Base-by-base conservation (phyloP, 2,888 invertebrate species). In the Adineta ricciae region DNA sequence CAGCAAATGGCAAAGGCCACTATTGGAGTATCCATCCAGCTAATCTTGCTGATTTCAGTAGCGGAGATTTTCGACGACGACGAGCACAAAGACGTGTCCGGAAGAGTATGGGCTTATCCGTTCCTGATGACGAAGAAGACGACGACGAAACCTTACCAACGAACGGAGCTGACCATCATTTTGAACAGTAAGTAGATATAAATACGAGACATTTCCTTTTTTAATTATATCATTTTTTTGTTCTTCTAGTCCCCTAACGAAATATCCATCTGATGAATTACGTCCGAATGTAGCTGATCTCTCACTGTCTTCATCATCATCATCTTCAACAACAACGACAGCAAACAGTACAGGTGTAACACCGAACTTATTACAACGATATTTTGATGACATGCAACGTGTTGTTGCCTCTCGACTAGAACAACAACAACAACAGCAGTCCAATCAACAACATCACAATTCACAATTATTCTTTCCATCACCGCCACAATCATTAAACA, bases 21-120 rank as follows among this genome's bases (percentile, higher is more conserved):
- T 98, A 96, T 89, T 99, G 98, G 99, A 96, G 97, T 9, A 96
- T 99, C 84, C 98, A 99, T 90, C 97, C 97, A 0, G 98, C 98
- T 0, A 98, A 98, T 90, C 92, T 96, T 32, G 96, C 97, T 56
- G 99, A 99, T 90, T 99, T 99, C 90, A 93, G 95, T 73, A 95
- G 96, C 88, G 98, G 98, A 0, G 98, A 99, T 89, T 99, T 98
- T 90, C 92, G 98, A 41, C 92, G 98, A 84, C 94, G 98, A 32
- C 72, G 86, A 56, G 86, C 86, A 16, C 86, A 86, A 52, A 19
- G 86, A 64, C 56, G 86, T 32, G 86, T 97, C 24, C 92, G 97
- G 27, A 94, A 95, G 88, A 97, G 97, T 90, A 97, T 98, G 96
- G 98, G 98, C 0, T 91, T 98, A 83, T 94, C 96, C 0, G 97